A percentile compares a stretch with the other conserved stretches of the same genome.
Conservation (phyloP, 2,888 invertebrate genomes). For the Caenorhabditis sp. region DNA sequence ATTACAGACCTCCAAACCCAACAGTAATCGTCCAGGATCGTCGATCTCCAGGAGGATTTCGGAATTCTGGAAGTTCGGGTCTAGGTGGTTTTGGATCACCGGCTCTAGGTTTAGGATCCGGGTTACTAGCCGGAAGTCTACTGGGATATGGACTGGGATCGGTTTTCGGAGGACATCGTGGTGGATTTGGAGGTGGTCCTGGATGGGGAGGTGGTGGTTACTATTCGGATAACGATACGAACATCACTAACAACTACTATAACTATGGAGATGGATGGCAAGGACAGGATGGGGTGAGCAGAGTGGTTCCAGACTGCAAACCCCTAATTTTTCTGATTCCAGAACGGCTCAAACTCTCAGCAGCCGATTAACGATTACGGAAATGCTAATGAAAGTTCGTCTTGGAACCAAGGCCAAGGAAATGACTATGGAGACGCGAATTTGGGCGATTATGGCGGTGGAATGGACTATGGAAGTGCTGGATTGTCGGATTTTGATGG, state of each 20-base stretch:
- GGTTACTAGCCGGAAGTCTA: slow-evolving; percentile 74
- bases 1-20: background rate
- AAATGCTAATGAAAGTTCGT: background rate
- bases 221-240: slow-evolving; percentile 76
- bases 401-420: slow-evolving; percentile 7
- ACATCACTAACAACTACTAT: slow-evolving; percentile 75
- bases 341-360: background rate
- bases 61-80: background rate
- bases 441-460: background rate
- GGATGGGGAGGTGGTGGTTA: slow-evolving; percentile 72
- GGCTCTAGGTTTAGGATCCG: slow-evolving; percentile 74
- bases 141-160: slow-evolving; percentile 71
- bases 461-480: slow-evolving; percentile 9
- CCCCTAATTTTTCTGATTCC: too few relatives aligned
- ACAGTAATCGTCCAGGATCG: slow-evolving; percentile 3
- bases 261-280: slow-evolving; percentile 41
- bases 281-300: too few relatives aligned
- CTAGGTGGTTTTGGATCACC: slow-evolving; percentile 45
- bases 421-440: slow-evolving; percentile 38
- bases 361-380: background rate
- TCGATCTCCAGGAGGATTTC: background rate
- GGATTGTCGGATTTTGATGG: background rate
- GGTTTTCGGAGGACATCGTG: slow-evolving; percentile 61
- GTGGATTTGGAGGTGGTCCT: slow-evolving; percentile 67
- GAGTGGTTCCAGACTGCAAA: too few relatives aligned